Percentiles rank a stretch among this genome's conserved stretches.
Conservation (phyloP, 2,888 invertebrate species). For the Cheilosia grossa region DNA sequence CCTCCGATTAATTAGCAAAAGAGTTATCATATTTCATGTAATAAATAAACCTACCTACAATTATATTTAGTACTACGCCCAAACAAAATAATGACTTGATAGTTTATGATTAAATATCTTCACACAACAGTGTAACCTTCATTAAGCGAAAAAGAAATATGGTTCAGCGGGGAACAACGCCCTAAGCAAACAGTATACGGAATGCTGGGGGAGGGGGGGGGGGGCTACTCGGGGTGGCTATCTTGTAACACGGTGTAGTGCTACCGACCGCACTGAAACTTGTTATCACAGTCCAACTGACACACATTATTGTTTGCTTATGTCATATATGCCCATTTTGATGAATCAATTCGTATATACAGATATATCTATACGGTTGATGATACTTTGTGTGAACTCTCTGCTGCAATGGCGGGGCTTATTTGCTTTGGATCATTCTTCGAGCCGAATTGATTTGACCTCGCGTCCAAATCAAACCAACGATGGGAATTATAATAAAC, state of each 20-base stretch:
- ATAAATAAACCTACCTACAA: neutral
- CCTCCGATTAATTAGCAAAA: too few relatives aligned
- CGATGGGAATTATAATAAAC: slow-evolving; percentile 20
- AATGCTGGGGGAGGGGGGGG: too few relatives aligned
- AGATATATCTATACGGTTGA: neutral
- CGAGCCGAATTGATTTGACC: slow-evolving; percentile 46
- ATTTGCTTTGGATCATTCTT: slow-evolving; percentile 56
- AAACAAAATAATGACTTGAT: neutral
- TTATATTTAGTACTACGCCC: neutral
- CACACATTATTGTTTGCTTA: too few relatives aligned
- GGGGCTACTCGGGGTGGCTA: too few relatives aligned
- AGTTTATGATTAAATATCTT: slow-evolving; percentile 2
- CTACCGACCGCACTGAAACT: too few relatives aligned
- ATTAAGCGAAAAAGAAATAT: slow-evolving; percentile 3
- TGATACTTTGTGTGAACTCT: slow-evolving; percentile 38
- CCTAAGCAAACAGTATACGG: neutral
- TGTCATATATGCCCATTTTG: too few relatives aligned
- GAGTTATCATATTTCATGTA: too few relatives aligned
- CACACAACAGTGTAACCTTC: slow-evolving; percentile 35
- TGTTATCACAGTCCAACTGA: too few relatives aligned
- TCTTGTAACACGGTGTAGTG: too few relatives aligned
- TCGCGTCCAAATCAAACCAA: slow-evolving; percentile 22
- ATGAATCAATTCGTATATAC: too few relatives aligned
- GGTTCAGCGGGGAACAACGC: slow-evolving; percentile 14
- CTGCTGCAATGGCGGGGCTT: slow-evolving; percentile 3